These are phyloP conservation scores for Tyrannus savana DNA, from an alignment of 2,113 vertebrate genomes.

Conservation along the genomic window DNA sequence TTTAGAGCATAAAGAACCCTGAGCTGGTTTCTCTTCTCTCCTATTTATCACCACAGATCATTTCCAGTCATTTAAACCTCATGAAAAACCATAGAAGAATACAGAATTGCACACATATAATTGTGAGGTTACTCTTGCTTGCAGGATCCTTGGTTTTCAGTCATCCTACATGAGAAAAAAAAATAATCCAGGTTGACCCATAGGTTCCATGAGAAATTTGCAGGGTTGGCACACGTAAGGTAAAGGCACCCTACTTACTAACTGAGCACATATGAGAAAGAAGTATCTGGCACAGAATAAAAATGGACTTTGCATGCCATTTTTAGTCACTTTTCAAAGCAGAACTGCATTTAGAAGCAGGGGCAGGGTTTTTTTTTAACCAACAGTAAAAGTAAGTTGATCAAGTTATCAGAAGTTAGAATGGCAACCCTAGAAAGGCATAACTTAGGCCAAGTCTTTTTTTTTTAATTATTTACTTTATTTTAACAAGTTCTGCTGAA, in stretches of 20 bases:
- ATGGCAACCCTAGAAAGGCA: not conserved
- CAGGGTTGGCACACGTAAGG: not conserved
- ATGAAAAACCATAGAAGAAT: not conserved
- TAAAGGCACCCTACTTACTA: not conserved
- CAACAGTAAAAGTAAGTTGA: not conserved
- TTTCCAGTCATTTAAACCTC: constrained; percentile 25
- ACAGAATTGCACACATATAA: not conserved
- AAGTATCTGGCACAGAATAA: not conserved
- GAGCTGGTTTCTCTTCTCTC: not conserved
- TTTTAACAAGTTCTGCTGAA: not conserved
- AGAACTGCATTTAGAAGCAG: not conserved
- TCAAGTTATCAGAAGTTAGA: not conserved
- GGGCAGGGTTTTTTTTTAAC: not conserved
- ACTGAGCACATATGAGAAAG: not conserved
- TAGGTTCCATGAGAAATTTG: not conserved
- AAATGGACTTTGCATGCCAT: not conserved
- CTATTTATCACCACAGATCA: not conserved
- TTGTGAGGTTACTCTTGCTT: not conserved
- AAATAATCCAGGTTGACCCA: not conserved
- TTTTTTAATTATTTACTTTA: not conserved
- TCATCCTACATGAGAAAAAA: not conserved
- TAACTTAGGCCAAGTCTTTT: not conserved
- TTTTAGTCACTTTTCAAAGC: constrained; percentile 18
- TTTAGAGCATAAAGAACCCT: not conserved
- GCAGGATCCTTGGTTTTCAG: not conserved